Evolutionary conservation across 2,113 vertebrate genomes (phyloP), one percentile per base, ranked within the genome.

Genomic region (Dendrocopos noguchii): DNA sequence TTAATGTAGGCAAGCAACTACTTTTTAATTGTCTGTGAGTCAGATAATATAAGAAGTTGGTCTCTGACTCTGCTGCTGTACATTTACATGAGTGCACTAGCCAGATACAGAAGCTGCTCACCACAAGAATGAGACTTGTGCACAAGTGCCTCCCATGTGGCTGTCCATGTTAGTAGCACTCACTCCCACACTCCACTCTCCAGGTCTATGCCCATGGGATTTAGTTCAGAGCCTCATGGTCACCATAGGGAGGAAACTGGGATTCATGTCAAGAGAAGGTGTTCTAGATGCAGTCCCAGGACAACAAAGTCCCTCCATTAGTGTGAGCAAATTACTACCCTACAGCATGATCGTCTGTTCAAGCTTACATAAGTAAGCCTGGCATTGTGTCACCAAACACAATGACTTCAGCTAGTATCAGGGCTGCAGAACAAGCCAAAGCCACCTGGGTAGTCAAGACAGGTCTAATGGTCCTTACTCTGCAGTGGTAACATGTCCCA

Each of bases 321-420:
- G 22, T 25, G 17, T 52, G 33, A 61, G 36, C 21, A 81, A 64
- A 72, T 57, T 31, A 44, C 28, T 72, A 57, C 13, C 12, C 22
- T 53, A 11, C 22, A 9, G 36, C 31, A 56, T 2, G 0, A 66
- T 4, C 3, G 0, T 53, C 47, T 31, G 8, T 44, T 71, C 44
- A 57, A 47, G 44, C 29, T 84, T 66, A 50, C 36, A 8, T 33
- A 18, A 22, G 39, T 39, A 39, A 39, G 39, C 20, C 28, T 71
- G 47, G 4, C 31, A 11, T 12, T 24, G 11, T 39, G 59, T 55
- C 29, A 55, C 59, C 80, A 50, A 84, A 36, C 16, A 74, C 0
- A 0, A 5, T 15, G 63, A 86, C 24, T 31, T 74, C 36, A 78
- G 29, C 12, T 12, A 12, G 4, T 44, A 20, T 27, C 56, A 71